A percentile compares a stretch with the other conserved stretches of the same genome.
phyloP scores from a whole-genome alignment of 2,888 invertebrate species.

The Erpobdella octoculata region DNA sequence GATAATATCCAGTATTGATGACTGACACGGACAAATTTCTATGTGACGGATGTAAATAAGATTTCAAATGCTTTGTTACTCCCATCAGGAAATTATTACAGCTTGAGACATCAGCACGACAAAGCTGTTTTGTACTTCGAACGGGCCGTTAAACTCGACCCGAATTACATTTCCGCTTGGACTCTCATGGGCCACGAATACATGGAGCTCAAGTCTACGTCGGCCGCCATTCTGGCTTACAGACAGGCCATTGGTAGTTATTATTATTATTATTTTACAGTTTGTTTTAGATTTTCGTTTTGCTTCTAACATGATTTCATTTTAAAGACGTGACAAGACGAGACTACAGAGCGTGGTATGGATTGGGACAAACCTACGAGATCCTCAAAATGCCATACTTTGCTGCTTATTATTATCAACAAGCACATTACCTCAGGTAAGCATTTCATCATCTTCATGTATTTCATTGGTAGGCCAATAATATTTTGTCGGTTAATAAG shows the following conservation, averaged over 20 bases:
- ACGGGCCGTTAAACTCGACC: conserved; percentile 82
- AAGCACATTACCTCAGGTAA: conserved; percentile 55
- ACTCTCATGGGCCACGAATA: conserved; percentile 95
- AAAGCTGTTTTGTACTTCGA: conserved; percentile 96
- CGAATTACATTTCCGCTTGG: conserved; percentile 89
- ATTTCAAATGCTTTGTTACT: too few species aligned
- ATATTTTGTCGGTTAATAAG: too few species aligned
- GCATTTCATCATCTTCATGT: conserved; percentile 22
- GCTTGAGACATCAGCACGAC: conserved; percentile 86
- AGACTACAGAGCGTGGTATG: conserved; percentile 97
- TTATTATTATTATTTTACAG: neutral
- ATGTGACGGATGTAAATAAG: too few species aligned
- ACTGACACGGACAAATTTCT: too few species aligned
- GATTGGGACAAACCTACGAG: conserved; percentile 95
- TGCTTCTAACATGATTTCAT: too few species aligned
- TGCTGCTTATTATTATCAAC: conserved; percentile 89
- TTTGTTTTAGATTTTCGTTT: neutral
- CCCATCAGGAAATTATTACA: conserved; percentile 91
- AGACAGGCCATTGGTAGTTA: conserved; percentile 81
- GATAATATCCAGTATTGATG: too few species aligned
- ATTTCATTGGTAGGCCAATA: too few species aligned
- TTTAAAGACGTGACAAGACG: conserved; percentile 77
- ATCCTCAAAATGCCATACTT: conserved; percentile 91
- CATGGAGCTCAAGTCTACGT: conserved; percentile 95
- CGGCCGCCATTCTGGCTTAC: conserved; percentile 96